Conservation (phyloP, 2,888 invertebrate species). For the Rotaria socialis region DNA sequence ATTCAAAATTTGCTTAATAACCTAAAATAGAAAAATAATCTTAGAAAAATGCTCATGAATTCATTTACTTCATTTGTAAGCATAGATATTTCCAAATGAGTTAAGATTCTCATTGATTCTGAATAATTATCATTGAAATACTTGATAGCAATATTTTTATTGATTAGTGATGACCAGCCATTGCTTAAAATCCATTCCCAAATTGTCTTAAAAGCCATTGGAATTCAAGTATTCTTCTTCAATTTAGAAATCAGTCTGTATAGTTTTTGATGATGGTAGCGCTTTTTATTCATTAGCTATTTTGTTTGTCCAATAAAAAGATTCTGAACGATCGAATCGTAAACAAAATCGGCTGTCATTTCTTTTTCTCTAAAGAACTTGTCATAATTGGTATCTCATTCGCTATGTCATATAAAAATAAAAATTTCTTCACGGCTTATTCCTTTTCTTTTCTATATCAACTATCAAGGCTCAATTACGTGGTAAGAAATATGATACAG, state of each 20-base stretch:
- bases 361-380: neutral
- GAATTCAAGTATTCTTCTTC: neutral
- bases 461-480: neutral
- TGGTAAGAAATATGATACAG: neutral
- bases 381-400: conserved; percentile 10
- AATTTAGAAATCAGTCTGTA: neutral
- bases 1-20: neutral
- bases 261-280: neutral
- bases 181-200: conserved; percentile 5
- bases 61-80: neutral
- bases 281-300: neutral
- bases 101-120: neutral
- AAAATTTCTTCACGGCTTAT: neutral
- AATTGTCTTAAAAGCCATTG: neutral
- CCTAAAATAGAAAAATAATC: neutral
- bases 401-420: neutral
- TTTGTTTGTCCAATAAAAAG: neutral
- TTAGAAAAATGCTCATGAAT: no score
- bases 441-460: neutral
- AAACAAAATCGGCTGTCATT: conserved; percentile 1
- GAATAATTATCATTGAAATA: neutral
- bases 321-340: neutral
- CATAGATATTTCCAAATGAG: neutral
- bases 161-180: neutral
- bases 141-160: conserved; percentile 3